Percentiles rank a stretch among this genome's conserved stretches.
phyloP scores from a whole-genome alignment of 2,113 vertebrate species.

The Megaceryle maxima region DNA sequence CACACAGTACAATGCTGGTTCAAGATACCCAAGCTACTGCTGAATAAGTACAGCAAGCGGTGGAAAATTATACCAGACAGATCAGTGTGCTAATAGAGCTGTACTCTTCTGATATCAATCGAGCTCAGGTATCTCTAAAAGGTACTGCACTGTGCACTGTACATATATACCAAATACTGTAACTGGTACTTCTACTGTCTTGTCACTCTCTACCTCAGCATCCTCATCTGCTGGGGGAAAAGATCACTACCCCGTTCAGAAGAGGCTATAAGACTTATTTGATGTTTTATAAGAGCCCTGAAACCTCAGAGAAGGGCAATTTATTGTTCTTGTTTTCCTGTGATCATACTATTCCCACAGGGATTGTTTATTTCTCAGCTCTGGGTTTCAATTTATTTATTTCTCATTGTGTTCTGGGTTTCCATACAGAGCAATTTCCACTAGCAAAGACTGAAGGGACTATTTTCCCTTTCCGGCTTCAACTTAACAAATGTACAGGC shows the following conservation, averaged over 20 bases:
- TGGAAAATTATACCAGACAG: conserved; percentile 12
- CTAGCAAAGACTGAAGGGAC: conserved; percentile 66
- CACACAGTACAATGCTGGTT: background rate
- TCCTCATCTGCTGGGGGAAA: background rate
- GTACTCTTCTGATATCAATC: background rate
- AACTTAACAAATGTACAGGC: conserved; percentile 58
- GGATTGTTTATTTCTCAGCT: conserved; percentile 69
- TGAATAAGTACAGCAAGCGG: conserved; percentile 17
- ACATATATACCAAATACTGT: background rate
- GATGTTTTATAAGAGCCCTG: conserved; percentile 41
- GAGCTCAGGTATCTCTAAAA: conserved; percentile 18
- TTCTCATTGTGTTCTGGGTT: conserved; percentile 59
- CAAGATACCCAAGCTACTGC: conserved; percentile 20
- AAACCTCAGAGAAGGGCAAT: conserved; percentile 64
- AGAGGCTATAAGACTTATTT: conserved; percentile 26
- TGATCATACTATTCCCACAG: conserved; percentile 58
- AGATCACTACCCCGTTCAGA: background rate
- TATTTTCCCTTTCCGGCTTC: conserved; percentile 59
- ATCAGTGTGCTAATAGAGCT: conserved; percentile 8
- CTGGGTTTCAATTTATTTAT: conserved; percentile 68
- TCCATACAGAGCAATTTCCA: conserved; percentile 66
- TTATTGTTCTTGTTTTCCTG: conserved; percentile 62
- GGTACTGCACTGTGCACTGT: background rate
- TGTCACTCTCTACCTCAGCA: background rate
- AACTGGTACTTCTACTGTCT: background rate